phyloP scores from a whole-genome alignment of 2,888 invertebrate genomes.

The Notodonta ziczac region DNA sequence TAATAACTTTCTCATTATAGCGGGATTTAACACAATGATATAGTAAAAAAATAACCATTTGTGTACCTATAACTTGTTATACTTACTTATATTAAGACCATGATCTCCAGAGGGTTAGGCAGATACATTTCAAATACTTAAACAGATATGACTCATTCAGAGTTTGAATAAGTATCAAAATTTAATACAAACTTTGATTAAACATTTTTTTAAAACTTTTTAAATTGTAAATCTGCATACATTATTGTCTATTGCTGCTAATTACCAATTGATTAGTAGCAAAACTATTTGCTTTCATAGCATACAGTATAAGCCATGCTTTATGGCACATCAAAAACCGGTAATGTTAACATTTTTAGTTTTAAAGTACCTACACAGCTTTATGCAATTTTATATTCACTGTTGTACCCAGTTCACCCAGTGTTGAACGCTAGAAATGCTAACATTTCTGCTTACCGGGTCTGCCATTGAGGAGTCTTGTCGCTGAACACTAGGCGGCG shows the following conservation, averaged over 20 bases:
- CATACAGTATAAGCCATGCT: slow-evolving; percentile 52
- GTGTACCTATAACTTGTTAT: too few species aligned
- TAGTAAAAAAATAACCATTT: too few species aligned
- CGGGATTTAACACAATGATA: too few species aligned
- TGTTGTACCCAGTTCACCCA: slow-evolving; percentile 8
- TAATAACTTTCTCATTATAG: neutral
- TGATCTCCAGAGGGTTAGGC: too few species aligned
- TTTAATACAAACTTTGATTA: too few species aligned
- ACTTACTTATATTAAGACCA: too few species aligned
- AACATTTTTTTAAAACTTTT: too few species aligned
- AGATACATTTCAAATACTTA: too few species aligned
- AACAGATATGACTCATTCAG: too few species aligned
- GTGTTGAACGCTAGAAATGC: slow-evolving; percentile 31
- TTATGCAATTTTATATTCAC: slow-evolving; percentile 14
- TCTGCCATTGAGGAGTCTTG: slow-evolving; percentile 21
- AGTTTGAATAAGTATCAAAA: too few species aligned
- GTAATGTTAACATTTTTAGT: slow-evolving; percentile 39
- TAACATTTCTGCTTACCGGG: slow-evolving; percentile 36
- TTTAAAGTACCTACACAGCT: slow-evolving; percentile 28
- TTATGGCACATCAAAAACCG: slow-evolving; percentile 47
- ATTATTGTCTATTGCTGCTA: slow-evolving; percentile 35
- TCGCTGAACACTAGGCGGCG: slow-evolving; percentile 8
- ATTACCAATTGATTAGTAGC: slow-evolving; percentile 46
- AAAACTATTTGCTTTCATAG: slow-evolving; percentile 43
- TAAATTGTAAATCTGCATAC: too few species aligned